Conservation (phyloP, 2,797 vertebrate species). For the Macroramphosus scolopax region DNA sequence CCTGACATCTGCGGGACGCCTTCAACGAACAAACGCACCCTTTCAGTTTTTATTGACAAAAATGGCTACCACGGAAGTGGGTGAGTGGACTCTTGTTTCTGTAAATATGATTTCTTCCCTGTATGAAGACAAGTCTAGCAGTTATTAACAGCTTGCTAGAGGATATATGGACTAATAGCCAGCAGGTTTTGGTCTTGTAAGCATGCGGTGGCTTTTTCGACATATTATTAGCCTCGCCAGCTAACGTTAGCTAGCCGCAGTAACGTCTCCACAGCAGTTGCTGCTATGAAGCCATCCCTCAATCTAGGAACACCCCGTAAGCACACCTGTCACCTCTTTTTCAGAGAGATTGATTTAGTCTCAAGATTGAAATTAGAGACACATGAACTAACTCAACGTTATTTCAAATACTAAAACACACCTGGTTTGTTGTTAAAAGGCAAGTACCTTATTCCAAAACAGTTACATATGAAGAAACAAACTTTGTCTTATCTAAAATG, state of each 20-base stretch:
- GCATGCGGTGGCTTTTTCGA: background rate
- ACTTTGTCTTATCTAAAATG: no score
- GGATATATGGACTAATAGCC: background rate
- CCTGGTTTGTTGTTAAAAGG: no score
- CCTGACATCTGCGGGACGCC: background rate
- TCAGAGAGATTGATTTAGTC: no score
- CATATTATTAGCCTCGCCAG: no score
- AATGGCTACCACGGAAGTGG: conserved; percentile 78
- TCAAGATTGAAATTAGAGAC: no score
- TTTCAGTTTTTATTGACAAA: conserved; percentile 21
- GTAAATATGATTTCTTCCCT: background rate
- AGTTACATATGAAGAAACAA: no score
- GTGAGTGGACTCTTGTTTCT: conserved; percentile 53
- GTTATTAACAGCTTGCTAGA: background rate
- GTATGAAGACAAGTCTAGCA: background rate
- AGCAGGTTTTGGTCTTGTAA: background rate
- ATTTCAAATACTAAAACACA: no score
- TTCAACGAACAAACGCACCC: conserved; percentile 14
- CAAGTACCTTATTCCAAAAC: no score
- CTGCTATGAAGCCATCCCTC: no score
- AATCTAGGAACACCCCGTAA: no score
- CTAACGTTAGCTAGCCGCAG: background rate
- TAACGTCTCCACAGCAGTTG: background rate
- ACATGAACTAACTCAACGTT: no score
- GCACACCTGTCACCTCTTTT: no score